A percentile compares a stretch with the other conserved stretches of the same genome.
These are phyloP conservation scores for Prolemur simus DNA, from an alignment of 2,113 vertebrate genomes.

Conservation along the genomic window DNA sequence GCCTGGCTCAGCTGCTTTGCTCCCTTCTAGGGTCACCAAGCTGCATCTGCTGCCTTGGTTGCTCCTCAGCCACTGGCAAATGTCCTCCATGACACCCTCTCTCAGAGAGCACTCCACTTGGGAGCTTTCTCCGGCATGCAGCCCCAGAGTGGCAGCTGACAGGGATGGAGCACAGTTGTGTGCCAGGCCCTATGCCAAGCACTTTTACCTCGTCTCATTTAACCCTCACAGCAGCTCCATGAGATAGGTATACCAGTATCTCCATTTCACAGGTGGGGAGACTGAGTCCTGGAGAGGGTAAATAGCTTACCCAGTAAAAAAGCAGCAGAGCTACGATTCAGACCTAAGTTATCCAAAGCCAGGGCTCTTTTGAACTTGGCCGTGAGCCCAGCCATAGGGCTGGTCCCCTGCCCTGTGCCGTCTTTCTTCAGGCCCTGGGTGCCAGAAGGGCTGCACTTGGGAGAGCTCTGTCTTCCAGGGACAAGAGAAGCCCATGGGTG, in stretches of 20 bases:
- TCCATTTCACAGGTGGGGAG: neutral
- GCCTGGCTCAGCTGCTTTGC: neutral
- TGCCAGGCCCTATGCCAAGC: neutral
- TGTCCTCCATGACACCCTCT: neutral
- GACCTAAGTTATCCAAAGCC: neutral
- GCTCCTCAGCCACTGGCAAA: neutral
- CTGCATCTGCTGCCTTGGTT: neutral
- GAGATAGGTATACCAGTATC: neutral
- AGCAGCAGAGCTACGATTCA: neutral
- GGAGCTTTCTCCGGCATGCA: neutral
- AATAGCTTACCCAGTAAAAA: neutral
- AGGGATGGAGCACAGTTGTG: neutral
- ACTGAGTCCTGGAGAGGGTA: neutral
- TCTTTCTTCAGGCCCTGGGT: neutral
- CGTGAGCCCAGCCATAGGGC: neutral
- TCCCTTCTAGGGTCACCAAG: neutral
- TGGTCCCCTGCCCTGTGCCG: neutral
- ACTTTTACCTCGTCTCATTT: neutral
- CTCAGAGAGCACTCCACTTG: no score
- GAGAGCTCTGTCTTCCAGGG: neutral
- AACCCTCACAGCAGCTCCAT: neutral
- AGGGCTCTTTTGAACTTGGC: neutral
- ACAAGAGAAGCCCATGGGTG: neutral
- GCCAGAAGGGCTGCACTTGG: neutral
- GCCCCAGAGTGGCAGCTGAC: neutral